Evolutionary conservation across 2,888 invertebrate species (phyloP), one percentile per base, ranked within the genome.

Genomic region (Atethmia centrago): DNA sequence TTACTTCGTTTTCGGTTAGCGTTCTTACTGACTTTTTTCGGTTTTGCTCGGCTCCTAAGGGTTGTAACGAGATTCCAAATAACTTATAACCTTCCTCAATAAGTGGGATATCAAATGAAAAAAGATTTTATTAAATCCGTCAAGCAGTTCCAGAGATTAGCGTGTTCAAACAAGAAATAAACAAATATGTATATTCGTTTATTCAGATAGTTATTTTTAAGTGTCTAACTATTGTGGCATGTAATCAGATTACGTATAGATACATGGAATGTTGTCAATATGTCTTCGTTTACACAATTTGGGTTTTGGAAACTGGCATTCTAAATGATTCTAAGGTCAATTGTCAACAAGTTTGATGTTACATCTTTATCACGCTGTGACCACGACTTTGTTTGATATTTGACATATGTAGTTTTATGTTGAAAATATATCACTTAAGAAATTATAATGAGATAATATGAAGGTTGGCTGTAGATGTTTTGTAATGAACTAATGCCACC

Each of bases 241-340:
- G 0, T 56, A 10, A 28, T 49, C 0, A 0, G 25, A 63, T 82
- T 81, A 75, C 73, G 65, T 70, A 71, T 78, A 25, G n/a, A 63
- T 72, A 40, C 25, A 62, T 53, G 45, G 51, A 59, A 63, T 79
- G 28, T 47, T 66, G 79, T 78, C 83, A 83, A 80, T 83, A 75
- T 58, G 10, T 71, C 9, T 31, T 56, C 31, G 4, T 83, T 84
- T 82, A 45, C 84, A 64, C 72, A 85, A 85, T 86, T 45, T 76
- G 59, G 64, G 79, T 84, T 78, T 79, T 63, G 62, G 47, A 64
- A 77, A 71, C 70, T 80, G 2, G 16, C 19, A 14, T 58, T 66
- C 63, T 77, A 79, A 80, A 56, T 74, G 58, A 56, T 16, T 16
- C 42, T 45, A 62, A 84, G 81, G 84, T 84, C 82, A 81, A 59